Evolutionary conservation across 2,113 vertebrate genomes (phyloP), one percentile per base, ranked within the genome.

Genomic region (Larimichthys polyactis): DNA sequence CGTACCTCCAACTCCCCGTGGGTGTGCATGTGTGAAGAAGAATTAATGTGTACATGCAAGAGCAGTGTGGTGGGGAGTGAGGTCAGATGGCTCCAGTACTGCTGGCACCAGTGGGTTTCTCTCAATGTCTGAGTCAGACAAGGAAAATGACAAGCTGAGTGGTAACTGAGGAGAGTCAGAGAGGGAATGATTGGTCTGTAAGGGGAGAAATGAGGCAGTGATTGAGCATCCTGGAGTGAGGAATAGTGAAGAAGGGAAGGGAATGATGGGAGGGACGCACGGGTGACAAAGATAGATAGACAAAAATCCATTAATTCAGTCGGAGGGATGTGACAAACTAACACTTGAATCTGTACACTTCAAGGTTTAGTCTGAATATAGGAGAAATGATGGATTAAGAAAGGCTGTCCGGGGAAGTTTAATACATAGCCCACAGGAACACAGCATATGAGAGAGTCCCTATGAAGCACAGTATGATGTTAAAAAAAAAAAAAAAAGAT

Each of bases 131-230:
- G 81, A 86, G 75, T 78, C 66, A 49, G 63, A 80, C 73, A 32
- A 74, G 75, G 74, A 79, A 82, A 90, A 71, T 92, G 87, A 88
- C 82, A 86, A 79, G 81, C 78, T 75, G 77, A 76, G 65, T 69
- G 69, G 77, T 88, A 86, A 89, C 83, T 55, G 78, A 83, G 63
- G 77, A 44, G 69, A 87, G 76, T 79, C 22, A 57, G 71, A 58
- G 49, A 44, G 82, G 82, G 75, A 79, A 88, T 91, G 82, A 94
- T 91, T 93, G 89, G 86, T 81, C 81, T 24, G 0, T 57, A 32
- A 9, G 70, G 77, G 83, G 66, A 81, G 71, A 74, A 19, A 29
- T 54, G 72, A 74, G 54, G 68, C 76, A 75, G 20, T 67, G 71
- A 86, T 72, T 17, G 67, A 46, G 70, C 54, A 74, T 48, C 67